Percentiles rank a stretch among this genome's conserved stretches.
phyloP scores from a whole-genome alignment of 2,113 vertebrate species.

The Pao palembangensis region DNA sequence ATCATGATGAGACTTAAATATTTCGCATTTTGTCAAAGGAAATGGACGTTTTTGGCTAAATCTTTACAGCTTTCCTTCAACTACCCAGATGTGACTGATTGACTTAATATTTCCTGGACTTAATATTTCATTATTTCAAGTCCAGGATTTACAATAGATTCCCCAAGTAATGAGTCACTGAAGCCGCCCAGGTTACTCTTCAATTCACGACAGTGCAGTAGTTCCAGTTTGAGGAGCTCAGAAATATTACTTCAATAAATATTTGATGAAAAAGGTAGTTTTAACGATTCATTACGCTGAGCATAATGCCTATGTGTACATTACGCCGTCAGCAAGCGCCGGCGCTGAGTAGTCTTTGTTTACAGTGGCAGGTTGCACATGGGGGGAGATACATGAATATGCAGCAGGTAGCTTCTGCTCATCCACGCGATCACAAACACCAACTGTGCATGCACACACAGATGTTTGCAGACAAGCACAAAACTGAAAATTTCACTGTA shows the following conservation, averaged over 20 bases:
- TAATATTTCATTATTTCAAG: constrained; percentile 55
- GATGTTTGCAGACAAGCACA: constrained; percentile 12
- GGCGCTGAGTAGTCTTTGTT: constrained; percentile 78
- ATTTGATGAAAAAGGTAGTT: constrained; percentile 75
- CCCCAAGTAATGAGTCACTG: constrained; percentile 25
- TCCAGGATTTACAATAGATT: constrained; percentile 39
- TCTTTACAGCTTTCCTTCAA: constrained; percentile 24
- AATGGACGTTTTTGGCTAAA: constrained; percentile 2
- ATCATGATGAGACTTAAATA: constrained; percentile 30
- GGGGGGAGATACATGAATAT: constrained; percentile 71
- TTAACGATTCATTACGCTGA: constrained; percentile 72
- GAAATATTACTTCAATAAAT: constrained; percentile 81
- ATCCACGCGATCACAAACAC: constrained; percentile 29
- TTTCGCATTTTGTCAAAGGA: not conserved
- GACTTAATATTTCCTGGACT: constrained; percentile 43
- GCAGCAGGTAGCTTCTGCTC: constrained; percentile 55
- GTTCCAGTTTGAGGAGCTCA: constrained; percentile 55
- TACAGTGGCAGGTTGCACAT: constrained; percentile 68
- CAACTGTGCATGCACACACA: constrained; percentile 13
- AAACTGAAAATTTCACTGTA: constrained; percentile 34
- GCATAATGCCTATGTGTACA: constrained; percentile 67
- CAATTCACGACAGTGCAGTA: constrained; percentile 32
- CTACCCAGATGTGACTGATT: constrained; percentile 40
- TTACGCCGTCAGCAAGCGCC: constrained; percentile 67
- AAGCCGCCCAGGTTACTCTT: constrained; percentile 19